phyloP scores from a whole-genome alignment of 2,113 vertebrate species.

The Platysteira castanea region DNA sequence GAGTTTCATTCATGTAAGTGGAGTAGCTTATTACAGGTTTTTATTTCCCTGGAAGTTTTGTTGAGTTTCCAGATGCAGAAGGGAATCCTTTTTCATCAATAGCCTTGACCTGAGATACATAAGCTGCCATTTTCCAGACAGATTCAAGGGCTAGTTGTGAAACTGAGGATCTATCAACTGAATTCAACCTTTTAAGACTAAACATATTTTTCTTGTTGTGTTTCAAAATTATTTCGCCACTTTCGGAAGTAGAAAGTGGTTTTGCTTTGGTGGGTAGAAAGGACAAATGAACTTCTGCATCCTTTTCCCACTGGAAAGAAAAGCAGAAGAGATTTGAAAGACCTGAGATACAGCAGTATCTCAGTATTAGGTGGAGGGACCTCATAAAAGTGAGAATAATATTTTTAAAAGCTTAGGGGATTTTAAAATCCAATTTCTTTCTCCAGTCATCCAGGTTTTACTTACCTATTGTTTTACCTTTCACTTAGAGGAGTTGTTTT shows the following conservation, averaged over 20 bases:
- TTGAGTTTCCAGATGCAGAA: conserved; percentile 6
- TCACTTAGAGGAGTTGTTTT: background rate
- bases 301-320: background rate
- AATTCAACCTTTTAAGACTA: background rate
- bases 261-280: background rate
- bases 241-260: background rate
- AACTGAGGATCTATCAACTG: background rate
- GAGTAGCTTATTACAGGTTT: background rate
- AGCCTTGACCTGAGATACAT: background rate
- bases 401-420: background rate
- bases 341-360: background rate
- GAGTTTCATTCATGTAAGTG: background rate
- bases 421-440: background rate
- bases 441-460: background rate
- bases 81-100: background rate
- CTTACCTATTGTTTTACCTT: background rate
- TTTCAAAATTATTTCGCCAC: background rate
- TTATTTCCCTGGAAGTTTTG: conserved; percentile 31
- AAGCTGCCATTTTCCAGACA: background rate
- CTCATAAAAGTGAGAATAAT: background rate
- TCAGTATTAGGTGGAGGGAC: background rate
- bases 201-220: background rate
- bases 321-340: background rate
- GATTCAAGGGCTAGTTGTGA: background rate
- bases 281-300: background rate